Evolutionary conservation across 2,797 vertebrate species (phyloP).

Genomic region (Choloepus didactylus): DNA sequence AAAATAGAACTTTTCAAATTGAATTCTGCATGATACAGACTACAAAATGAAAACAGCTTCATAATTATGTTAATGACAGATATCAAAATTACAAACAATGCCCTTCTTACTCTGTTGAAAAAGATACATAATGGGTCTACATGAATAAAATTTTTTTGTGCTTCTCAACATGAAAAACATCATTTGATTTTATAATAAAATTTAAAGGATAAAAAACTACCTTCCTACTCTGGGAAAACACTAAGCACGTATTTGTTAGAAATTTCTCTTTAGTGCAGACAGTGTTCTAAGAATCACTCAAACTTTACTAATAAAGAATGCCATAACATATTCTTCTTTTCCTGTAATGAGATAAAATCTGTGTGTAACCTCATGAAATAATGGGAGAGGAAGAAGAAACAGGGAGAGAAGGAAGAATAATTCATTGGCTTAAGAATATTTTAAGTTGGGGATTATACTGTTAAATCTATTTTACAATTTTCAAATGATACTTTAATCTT

Average conservation of each 20-base stretch:
- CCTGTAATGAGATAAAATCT: neutral
- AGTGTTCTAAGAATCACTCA: neutral
- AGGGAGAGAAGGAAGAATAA: neutral
- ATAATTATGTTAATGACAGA: slow-evolving; percentile 30
- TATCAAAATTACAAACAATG: slow-evolving; percentile 33
- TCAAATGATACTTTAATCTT: neutral
- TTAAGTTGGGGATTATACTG: neutral
- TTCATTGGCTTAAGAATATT: neutral
- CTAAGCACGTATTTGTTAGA: neutral
- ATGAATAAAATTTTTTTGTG: neutral
- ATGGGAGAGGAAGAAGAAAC: neutral
- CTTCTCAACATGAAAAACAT: slow-evolving; percentile 43
- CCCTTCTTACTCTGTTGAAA: slow-evolving; percentile 1
- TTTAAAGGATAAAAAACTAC: neutral
- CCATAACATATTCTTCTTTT: neutral
- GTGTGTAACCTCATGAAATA: neutral
- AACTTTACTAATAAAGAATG: neutral
- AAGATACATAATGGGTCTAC: neutral
- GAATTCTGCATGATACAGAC: slow-evolving; percentile 53
- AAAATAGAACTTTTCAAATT: slow-evolving; percentile 54
- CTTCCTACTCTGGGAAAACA: slow-evolving; percentile 9
- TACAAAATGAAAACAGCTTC: slow-evolving; percentile 49
- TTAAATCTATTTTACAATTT: neutral
- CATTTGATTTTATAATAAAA: neutral
- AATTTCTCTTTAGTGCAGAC: neutral